A percentile compares a stretch with the other conserved stretches of the same genome.
These are phyloP conservation scores for Galeopterus variegatus DNA, from an alignment of 2,113 vertebrate genomes.

Conservation along the genomic window DNA sequence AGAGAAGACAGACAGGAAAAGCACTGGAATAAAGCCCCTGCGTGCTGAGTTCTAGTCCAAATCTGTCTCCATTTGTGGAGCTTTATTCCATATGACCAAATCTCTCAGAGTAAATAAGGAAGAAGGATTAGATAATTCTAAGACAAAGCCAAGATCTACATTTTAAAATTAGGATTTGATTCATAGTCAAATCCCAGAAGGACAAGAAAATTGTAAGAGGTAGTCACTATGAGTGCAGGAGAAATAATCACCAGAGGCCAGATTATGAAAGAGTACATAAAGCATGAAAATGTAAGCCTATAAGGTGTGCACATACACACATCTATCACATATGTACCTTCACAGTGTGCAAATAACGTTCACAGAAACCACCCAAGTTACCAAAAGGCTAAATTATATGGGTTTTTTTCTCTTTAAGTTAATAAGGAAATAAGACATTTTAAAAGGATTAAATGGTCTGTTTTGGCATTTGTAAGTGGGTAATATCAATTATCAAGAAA, in stretches of 20 bases:
- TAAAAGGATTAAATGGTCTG: not conserved
- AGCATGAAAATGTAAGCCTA: not conserved
- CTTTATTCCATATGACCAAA: slow-evolving; percentile 26
- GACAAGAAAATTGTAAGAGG: not conserved
- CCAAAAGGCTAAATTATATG: slow-evolving; percentile 37
- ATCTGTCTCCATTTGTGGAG: not conserved
- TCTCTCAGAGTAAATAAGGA: slow-evolving; percentile 12
- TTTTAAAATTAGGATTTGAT: slow-evolving; percentile 48
- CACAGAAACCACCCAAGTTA: not conserved
- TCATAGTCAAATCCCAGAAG: not conserved
- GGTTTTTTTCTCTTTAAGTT: not conserved
- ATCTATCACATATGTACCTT: not conserved
- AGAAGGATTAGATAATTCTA: not conserved
- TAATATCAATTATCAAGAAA: slow-evolving; percentile 56
- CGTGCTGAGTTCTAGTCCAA: not conserved
- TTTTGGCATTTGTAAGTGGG: not conserved
- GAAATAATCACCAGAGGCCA: not conserved
- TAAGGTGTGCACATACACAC: not conserved
- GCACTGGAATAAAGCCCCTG: not conserved
- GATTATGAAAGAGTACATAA: not conserved
- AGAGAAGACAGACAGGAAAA: not conserved
- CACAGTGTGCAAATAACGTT: not conserved
- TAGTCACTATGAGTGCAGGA: not conserved
- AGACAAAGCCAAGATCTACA: not conserved
- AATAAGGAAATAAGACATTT: slow-evolving; percentile 29